Evolutionary conservation across 2,113 vertebrate genomes (phyloP), one percentile per base, ranked within the genome.

Genomic region (Oenanthe oenanthe): DNA sequence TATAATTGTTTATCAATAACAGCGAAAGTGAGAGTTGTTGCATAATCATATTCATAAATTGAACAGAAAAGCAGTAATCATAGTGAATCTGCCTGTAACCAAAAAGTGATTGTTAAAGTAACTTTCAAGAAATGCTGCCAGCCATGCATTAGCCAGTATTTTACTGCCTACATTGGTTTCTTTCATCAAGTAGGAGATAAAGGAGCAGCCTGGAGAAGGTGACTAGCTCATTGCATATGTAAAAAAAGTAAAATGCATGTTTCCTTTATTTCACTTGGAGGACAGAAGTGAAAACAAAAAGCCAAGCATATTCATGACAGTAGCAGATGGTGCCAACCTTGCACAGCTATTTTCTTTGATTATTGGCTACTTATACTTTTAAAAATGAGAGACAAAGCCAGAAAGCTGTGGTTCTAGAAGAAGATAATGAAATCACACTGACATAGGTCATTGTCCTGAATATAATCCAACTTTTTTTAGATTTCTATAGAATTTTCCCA

Each of bases 221-320:
- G 87, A 87, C 58, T 91, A 85, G 81, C 84, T 95, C 84, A 87
- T 85, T 87, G 81, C 70, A 65, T 78, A 78, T 95, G 70, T 93
- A 79, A 85, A 92, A 88, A 95, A 92, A 91, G 57, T 79, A 89
- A 94, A 96, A 92, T 58, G 50, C 14, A 11, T 79, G 70, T 92
- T 96, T 95, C 54, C 77, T 91, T 95, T 95, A 93, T 96, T 95
- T 95, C 87, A 88, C 85, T 96, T 26, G 6, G 62, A 95, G 95
- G 93, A 96, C 94, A 95, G 94, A 93, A 95, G 89, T 95, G 93
- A 95, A 95, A 97, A 95, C 84, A 96, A 95, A 97, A 96, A 96
- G 91, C 86, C 87, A 96, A 88, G 94, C 87, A 87, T 92, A 95
- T 96, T 89, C 81, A 77, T 72, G 85, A 83, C 75, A 89, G 94